Evolutionary conservation across 2,888 invertebrate species (phyloP), one percentile per base, ranked within the genome.

Genomic region (Acrobasis suavella): DNA sequence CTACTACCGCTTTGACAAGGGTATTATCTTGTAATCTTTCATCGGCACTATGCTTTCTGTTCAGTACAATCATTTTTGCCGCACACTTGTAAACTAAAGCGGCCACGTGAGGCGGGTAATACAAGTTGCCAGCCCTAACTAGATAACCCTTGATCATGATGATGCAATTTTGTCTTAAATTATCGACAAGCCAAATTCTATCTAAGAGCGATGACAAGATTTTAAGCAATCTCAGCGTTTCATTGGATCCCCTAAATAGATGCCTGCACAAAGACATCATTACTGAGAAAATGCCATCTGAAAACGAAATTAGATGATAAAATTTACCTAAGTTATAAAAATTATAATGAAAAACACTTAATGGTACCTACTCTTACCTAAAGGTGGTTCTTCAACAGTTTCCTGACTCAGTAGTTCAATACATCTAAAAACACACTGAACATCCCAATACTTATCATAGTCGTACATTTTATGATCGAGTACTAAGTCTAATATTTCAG

Each of bases 91-190:
- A 89, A 15, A 90, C 79, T 7, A 89, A 69, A n/a, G 81, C 87
- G 1, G 86, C 88, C 1, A 90, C 84, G 42, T 75, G 70, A 0
- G 91, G 86, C 2, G 91, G 85, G 64, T 92, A 92, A 68, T 80
- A 86, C 60, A 77, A 71, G 32, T 85, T 86, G 52, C 82, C 78
- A 67, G 87, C 87, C 32, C 89, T 77, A 32, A 82, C 80, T 55
- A 91, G 72, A 66, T 89, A 92, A 59, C 91, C 82, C 64, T 77
- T 84, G 8, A 92, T 76, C 89, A 92, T 91, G 39, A 92, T 92
- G 50, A 80, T 72, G 71, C 91, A 89, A 72, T 93, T 93, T 54
- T 86, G 81, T 65, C 81, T 86, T 68, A 83, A 82, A 9, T 73
- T 78, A 16, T 85, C 81, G 17, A 76, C 70, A 6, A 69, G 60